Evolutionary conservation across 2,888 invertebrate genomes (phyloP).

Genomic region (Ochropleura plecta): DNA sequence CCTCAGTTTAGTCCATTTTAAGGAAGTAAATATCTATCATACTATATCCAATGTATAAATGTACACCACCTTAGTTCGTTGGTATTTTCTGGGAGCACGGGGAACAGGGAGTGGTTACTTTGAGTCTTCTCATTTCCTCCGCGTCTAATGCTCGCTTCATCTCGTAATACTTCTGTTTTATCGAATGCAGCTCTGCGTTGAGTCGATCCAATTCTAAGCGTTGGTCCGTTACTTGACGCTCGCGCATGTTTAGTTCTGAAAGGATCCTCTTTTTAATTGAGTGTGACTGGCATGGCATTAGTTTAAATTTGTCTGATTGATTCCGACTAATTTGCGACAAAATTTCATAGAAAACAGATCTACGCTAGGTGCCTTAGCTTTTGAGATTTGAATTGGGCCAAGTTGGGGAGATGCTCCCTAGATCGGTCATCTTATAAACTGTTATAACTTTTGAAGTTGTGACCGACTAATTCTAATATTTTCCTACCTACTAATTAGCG

Average conservation of each 20-base stretch:
- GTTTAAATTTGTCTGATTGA: too few species aligned
- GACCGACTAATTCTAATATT: too few species aligned
- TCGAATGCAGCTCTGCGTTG: slow-evolving; percentile 91
- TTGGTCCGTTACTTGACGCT: slow-evolving; percentile 92
- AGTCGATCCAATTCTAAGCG: slow-evolving; percentile 92
- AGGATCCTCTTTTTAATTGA: background rate
- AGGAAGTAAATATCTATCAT: background rate
- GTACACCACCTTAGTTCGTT: background rate
- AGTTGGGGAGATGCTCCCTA: too few species aligned
- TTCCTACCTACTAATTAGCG: too few species aligned
- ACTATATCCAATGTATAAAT: background rate
- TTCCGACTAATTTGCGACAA: too few species aligned
- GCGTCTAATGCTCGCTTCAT: slow-evolving; percentile 89
- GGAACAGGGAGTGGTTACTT: slow-evolving; percentile 73
- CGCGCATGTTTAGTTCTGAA: slow-evolving; percentile 93
- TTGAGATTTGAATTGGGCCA: too few species aligned
- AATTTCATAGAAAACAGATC: too few species aligned
- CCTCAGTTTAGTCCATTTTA: background rate
- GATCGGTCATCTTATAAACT: too few species aligned
- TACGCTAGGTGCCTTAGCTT: too few species aligned
- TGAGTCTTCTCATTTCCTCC: slow-evolving; percentile 81
- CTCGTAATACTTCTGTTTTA: slow-evolving; percentile 92
- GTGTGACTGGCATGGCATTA: too few species aligned
- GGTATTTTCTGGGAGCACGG: slow-evolving; percentile 34
- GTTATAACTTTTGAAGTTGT: too few species aligned